Evolutionary conservation across 2,113 vertebrate species (phyloP), one percentile per base, ranked within the genome.

Genomic region (Pimephales promelas): DNA sequence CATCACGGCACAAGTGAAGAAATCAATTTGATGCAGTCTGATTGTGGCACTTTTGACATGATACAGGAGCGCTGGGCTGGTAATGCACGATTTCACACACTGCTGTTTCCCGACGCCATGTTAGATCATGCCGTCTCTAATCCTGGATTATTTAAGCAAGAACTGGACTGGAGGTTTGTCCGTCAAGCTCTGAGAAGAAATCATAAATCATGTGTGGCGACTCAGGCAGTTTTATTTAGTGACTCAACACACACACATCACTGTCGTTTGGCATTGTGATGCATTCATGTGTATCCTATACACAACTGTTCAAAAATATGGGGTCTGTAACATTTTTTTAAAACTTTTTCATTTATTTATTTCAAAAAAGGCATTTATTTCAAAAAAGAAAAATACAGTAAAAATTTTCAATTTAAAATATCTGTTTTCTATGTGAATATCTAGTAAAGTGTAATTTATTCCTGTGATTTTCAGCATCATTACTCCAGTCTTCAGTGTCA

Each of bases 11-110:
- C 40, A 62, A 54, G 54, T 28, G 47, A 59, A 73, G 24, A 59
- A 71, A 54, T 87, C 86, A 57, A 54, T 82, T 74, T 74, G 84
- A 81, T 54, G 83, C 54, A 11, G 34, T 79, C 52, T 87, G 86
- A 85, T 87, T 83, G 70, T 73, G 74, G 70, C 84, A 36, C 59
- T 83, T 83, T 47, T 77, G 70, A 85, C 43, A 16, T 62, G 47
- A 47, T 34, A 28, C 22, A 28, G 36, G 47, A 57, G 45, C 47
- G 49, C 82, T 72, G 66, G 71, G 75, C 26, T 64, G 79, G 56
- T 36, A 64, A 61, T 43, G 68, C 64, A 36, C 20, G 43, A 79
- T 79, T 64, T 47, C 64, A 54, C 73, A 73, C 72, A 73, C 72
- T 6, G 26, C 47, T 78, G 72, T 78, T 87, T 77, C 14, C 24